Evolutionary conservation across 2,888 invertebrate species (phyloP), one percentile per base, ranked within the genome.

Genomic region (Epistrophe grossulariae): DNA sequence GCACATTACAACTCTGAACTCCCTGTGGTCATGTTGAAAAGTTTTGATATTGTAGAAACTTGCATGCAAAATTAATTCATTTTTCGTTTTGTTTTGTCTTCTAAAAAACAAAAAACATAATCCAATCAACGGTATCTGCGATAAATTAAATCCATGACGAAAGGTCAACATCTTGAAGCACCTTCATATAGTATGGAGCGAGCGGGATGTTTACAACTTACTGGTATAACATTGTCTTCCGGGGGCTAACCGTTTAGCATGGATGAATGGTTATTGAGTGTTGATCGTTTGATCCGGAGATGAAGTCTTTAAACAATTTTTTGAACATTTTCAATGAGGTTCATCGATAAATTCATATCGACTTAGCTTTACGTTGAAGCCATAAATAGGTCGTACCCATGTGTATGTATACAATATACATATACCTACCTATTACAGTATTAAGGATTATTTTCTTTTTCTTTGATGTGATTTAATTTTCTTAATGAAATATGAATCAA

Each of bases 131-230:
- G 55, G 52, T 40, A 55, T 71, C 35, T 31, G 55, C 62, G 40
- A 71, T 76, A 77, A 77, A 71, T 55, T 71, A 57, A 62, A 62
- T 55, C 17, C 64, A 64, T 45, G 66, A 71, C 77, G 15, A 79
- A 40, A 81, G 81, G 60, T 71, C 57, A 81, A 48, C 43, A 74
- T 80, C 43, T 80, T 59, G 17, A 64, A 45, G 38, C 55, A 62
- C 19, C 64, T 76, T 43, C n/a, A 19, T 35, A 31, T 17, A 4
- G 1, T 35, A 9, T 8, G 13, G 6, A 15, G 40, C 9, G 48
- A 35, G 35, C 8, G 10, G 11, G 1, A 55, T 35, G 45, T 10
- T 40, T 64, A 24, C 15, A 40, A 45, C 38, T 10, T 10, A 10
- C 40, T 60, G 40, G 40, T 43, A 19, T 10, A 15, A 31, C 57